Conservation (phyloP, 2,888 invertebrate species). For the Thymelicus acteon region DNA sequence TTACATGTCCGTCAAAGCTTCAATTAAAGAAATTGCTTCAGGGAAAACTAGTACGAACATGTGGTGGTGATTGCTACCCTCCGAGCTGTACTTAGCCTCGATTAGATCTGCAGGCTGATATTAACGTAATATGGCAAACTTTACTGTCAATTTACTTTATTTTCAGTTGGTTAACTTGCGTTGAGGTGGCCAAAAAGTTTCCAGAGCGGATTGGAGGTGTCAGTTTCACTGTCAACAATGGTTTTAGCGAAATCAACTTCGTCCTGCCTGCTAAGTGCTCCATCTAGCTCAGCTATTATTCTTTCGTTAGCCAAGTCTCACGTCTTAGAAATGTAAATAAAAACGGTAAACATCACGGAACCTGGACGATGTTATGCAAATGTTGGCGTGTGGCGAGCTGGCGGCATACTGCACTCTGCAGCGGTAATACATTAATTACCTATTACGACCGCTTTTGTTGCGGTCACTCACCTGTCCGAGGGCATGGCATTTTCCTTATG, state of each 20-base stretch:
- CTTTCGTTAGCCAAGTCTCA: neutral
- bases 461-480: slow-evolving; percentile 35
- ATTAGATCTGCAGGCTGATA: slow-evolving; percentile 23
- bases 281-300: neutral
- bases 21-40: slow-evolving; percentile 32
- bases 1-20: neutral
- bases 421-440: slow-evolving; percentile 33
- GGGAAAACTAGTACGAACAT: slow-evolving; percentile 15
- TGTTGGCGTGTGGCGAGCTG: slow-evolving; percentile 16
- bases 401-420: slow-evolving; percentile 27
- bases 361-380: slow-evolving; percentile 28
- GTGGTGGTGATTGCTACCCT: slow-evolving; percentile 22
- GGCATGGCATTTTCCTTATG: slow-evolving; percentile 8
- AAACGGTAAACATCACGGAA: slow-evolving; percentile 33
- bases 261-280: neutral
- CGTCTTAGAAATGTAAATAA: slow-evolving; percentile 30
- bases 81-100: slow-evolving; percentile 20
- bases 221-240: too few species aligned
- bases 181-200: too few species aligned
- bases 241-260: neutral
- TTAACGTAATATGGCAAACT: neutral
- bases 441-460: slow-evolving; percentile 19
- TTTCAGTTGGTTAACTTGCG: too few species aligned
- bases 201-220: too few species aligned
- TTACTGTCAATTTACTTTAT: neutral